Evolutionary conservation across 2,113 vertebrate genomes (phyloP).

Genomic region (Otis tarda): DNA sequence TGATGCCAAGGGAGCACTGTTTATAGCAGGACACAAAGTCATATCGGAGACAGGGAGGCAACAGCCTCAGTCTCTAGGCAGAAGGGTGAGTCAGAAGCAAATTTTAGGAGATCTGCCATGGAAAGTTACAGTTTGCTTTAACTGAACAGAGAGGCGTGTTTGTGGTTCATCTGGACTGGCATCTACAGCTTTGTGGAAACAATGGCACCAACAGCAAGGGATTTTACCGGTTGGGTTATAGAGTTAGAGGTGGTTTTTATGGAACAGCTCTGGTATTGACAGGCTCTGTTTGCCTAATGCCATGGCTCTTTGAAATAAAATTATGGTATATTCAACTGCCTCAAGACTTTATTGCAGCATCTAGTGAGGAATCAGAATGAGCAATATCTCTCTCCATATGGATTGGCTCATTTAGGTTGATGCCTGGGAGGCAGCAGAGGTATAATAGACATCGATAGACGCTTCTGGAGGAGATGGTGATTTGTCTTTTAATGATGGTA

Average conservation of each 20-base stretch:
- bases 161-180: not conserved
- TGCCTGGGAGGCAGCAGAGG: not conserved
- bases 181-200: not conserved
- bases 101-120: not conserved
- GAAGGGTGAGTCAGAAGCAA: not conserved
- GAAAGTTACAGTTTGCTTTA: not conserved
- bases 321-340: not conserved
- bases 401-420: not conserved
- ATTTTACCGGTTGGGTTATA: not conserved
- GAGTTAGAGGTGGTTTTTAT: not conserved
- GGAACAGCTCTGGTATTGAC: not conserved
- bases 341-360: not conserved
- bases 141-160: not conserved
- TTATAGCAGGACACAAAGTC: not conserved
- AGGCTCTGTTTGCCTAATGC: not conserved
- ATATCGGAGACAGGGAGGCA: not conserved
- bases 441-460: not conserved
- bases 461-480: not conserved
- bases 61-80: not conserved
- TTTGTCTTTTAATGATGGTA: not conserved
- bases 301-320: not conserved
- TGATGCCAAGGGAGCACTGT: not conserved
- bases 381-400: not conserved
- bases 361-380: not conserved
- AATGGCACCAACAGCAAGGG: not conserved